phyloP scores from a whole-genome alignment of 2,888 invertebrate genomes.

The Aporophyla nigra region DNA sequence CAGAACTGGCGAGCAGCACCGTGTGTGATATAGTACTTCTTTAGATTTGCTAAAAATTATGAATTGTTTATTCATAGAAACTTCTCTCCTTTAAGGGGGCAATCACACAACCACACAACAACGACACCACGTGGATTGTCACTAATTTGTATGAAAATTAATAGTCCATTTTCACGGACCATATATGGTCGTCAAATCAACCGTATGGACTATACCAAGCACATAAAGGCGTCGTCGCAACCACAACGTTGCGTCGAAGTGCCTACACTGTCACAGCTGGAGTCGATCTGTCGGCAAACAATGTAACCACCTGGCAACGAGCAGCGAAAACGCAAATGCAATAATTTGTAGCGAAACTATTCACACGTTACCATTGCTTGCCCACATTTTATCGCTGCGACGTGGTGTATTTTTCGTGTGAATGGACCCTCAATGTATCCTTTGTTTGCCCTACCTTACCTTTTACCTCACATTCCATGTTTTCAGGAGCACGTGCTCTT shows the following conservation, averaged over 20 bases:
- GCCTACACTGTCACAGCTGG: not conserved
- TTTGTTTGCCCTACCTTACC: not conserved
- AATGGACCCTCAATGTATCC: not conserved
- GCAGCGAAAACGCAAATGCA: not conserved
- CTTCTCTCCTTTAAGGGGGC: not conserved
- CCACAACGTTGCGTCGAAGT: no score
- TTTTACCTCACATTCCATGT: not conserved
- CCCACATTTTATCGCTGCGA: not conserved
- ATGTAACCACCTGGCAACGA: not conserved
- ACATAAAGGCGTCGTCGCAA: no score
- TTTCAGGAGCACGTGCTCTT: conserved; percentile 82
- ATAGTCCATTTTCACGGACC: not conserved
- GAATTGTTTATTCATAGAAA: not conserved
- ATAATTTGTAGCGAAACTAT: not conserved
- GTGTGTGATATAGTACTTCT: not conserved
- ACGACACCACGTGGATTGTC: not conserved
- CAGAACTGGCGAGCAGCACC: no score
- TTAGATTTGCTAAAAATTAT: not conserved
- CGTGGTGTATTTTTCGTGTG: not conserved
- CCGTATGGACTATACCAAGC: not conserved
- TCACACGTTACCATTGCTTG: not conserved
- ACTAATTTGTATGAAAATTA: not conserved
- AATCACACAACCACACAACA: not conserved
- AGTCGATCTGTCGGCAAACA: not conserved
- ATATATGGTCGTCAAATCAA: not conserved